Conservation (phyloP, 2,888 invertebrate species). For the Callinectes sapidus region DNA sequence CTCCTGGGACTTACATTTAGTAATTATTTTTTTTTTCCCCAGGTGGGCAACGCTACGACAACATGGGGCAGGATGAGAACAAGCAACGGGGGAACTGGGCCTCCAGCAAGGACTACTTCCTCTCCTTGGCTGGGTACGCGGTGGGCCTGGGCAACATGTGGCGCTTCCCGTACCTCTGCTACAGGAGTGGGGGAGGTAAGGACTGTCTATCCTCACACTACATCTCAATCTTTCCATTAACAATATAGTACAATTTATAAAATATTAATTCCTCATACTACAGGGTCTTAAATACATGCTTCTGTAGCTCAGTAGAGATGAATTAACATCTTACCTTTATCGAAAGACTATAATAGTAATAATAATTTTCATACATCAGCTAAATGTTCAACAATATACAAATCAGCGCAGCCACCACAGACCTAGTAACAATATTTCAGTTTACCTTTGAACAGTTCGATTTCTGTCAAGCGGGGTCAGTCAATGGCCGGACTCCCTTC, state of each 20-base stretch:
- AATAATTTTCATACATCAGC: no score
- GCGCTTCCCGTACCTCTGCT: slow-evolving; percentile 50
- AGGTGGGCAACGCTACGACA: background rate
- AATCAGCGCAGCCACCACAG: background rate
- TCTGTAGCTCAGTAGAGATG: no score
- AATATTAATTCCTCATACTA: no score
- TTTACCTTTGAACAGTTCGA: background rate
- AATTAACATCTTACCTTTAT: no score
- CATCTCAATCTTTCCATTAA: background rate
- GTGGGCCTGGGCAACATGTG: slow-evolving; percentile 92
- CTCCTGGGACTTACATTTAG: background rate
- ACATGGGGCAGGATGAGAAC: slow-evolving; percentile 56
- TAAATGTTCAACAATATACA: background rate
- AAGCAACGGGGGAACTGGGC: slow-evolving; percentile 68
- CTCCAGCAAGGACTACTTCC: slow-evolving; percentile 70
- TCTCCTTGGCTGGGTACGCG: slow-evolving; percentile 81
- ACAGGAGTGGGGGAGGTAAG: slow-evolving; percentile 47
- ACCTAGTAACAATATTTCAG: background rate
- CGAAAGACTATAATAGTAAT: background rate
- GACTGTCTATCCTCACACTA: background rate
- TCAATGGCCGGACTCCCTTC: background rate
- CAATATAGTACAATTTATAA: background rate
- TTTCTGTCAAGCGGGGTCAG: background rate
- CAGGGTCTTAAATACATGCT: no score
- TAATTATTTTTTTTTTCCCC: background rate